These are phyloP conservation scores for Brachionichthys hirsutus DNA, from an alignment of 2,113 vertebrate genomes.

Conservation along the genomic window DNA sequence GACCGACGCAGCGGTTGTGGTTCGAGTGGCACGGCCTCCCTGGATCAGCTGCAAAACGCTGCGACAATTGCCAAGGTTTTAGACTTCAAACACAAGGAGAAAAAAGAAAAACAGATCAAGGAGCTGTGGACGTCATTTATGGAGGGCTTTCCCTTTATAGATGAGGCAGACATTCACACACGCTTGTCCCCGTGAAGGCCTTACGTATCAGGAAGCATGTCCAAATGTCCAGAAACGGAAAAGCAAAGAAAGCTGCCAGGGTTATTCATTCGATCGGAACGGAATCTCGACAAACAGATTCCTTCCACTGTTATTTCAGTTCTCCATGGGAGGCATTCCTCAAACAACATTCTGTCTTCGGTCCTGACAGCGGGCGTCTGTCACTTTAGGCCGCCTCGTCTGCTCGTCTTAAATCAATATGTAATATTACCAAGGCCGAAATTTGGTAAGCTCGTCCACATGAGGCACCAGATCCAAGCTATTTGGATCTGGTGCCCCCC, in stretches of 20 bases:
- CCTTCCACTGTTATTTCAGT: constrained; percentile 68
- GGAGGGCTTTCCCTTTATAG: constrained; percentile 42
- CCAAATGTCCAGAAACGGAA: constrained; percentile 79
- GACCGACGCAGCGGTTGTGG: constrained; percentile 19
- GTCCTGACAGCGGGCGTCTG: constrained; percentile 64
- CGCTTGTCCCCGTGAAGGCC: constrained; percentile 42
- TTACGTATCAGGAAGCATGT: constrained; percentile 61
- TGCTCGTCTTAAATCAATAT: constrained; percentile 74
- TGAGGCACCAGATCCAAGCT: constrained; percentile 47
- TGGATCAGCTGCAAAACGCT: constrained; percentile 48
- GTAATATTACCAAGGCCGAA: constrained; percentile 76
- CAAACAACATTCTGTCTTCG: constrained; percentile 69
- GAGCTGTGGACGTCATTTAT: constrained; percentile 41
- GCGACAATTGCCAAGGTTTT: constrained; percentile 39
- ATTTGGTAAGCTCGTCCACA: constrained; percentile 51
- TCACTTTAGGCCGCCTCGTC: constrained; percentile 57
- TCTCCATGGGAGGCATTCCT: constrained; percentile 61
- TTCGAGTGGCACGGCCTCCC: constrained; percentile 30
- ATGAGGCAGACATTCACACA: constrained; percentile 40
- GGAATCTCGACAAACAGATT: constrained; percentile 78
- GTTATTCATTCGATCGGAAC: constrained; percentile 81
- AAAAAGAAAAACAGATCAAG: neutral
- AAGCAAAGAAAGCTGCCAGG: constrained; percentile 76
- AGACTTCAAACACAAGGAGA: constrained; percentile 38
- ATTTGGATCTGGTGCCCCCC: constrained; percentile 42